These are phyloP conservation scores for Xiphorhynchus erythropygius DNA, from an alignment of 2,797 vertebrate genomes.

Conservation along the genomic window DNA sequence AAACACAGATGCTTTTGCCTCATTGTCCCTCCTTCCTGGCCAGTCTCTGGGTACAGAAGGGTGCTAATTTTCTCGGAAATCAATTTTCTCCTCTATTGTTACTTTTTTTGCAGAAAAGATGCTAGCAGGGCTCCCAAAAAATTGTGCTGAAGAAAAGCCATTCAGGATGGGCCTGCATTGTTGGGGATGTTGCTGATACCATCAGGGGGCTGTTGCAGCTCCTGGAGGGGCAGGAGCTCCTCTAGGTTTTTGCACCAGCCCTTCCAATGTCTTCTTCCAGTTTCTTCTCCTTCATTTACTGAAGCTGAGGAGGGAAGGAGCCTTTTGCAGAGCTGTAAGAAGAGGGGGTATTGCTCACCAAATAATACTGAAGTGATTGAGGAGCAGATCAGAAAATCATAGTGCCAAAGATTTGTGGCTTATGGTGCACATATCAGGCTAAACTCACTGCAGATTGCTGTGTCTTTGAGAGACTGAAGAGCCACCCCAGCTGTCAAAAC, in stretches of 20 bases:
- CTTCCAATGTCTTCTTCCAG: rapidly evolving
- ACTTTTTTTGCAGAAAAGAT: background rate
- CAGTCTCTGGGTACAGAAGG: background rate
- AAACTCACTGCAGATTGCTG: background rate
- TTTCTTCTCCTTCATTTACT: background rate
- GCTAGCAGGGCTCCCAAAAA: background rate
- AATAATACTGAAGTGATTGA: background rate
- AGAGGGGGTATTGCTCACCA: background rate
- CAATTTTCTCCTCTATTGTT: background rate
- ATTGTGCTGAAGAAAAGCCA: background rate
- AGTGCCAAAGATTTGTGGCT: background rate
- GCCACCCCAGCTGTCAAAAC: background rate
- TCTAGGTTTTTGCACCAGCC: background rate
- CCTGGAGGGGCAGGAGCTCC: background rate
- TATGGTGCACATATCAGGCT: background rate
- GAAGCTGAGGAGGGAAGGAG: background rate
- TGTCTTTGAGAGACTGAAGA: background rate
- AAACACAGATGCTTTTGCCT: background rate
- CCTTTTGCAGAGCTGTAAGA: background rate
- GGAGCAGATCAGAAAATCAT: background rate
- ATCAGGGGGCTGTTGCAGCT: background rate
- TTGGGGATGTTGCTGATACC: background rate
- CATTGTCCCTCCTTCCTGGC: background rate
- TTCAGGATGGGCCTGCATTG: background rate
- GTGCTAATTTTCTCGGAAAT: background rate